A percentile compares a stretch with the other conserved stretches of the same genome.
Conservation (phyloP, 2,888 invertebrate genomes). For the Drosophila lacicola region DNA sequence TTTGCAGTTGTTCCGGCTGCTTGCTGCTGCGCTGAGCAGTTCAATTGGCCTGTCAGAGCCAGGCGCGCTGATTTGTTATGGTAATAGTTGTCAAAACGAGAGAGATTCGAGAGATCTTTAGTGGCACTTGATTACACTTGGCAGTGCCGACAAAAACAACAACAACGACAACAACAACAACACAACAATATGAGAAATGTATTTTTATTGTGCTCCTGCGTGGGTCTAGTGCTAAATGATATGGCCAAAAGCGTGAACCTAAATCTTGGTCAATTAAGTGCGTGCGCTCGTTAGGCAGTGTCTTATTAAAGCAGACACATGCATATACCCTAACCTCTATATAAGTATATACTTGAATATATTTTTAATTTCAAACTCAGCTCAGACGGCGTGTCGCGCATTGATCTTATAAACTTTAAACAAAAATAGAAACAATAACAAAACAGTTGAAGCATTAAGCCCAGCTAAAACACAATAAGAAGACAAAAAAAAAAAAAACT, state of each 20-base stretch:
- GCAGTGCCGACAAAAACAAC: conserved; percentile 28
- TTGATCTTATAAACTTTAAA: conserved; percentile 35
- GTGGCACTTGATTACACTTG: conserved; percentile 75
- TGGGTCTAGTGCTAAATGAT: conserved; percentile 41
- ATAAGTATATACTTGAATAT: conserved; percentile 3
- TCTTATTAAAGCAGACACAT: conserved; percentile 42
- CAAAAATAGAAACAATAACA: conserved; percentile 17
- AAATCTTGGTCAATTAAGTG: conserved; percentile 73
- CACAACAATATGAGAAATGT: conserved; percentile 26
- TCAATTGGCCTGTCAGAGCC: conserved; percentile 77
- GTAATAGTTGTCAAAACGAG: conserved; percentile 75
- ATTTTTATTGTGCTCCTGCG: conserved; percentile 27
- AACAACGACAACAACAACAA: conserved; percentile 22
- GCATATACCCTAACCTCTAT: conserved; percentile 5
- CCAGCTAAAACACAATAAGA: conserved; percentile 36
- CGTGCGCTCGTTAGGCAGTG: conserved; percentile 58
- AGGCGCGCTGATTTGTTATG: conserved; percentile 76
- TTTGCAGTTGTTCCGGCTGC: conserved; percentile 17
- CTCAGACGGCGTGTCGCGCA: conserved; percentile 66
- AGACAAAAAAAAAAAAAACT: not conserved
- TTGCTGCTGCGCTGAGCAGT: conserved; percentile 39
- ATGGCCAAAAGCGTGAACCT: conserved; percentile 54
- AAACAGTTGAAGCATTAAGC: conserved; percentile 53
- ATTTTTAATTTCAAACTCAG: conserved; percentile 24
- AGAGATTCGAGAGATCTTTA: conserved; percentile 74